A percentile compares a stretch with the other conserved stretches of the same genome.
These are phyloP conservation scores for Lithophane leautieri DNA, from an alignment of 2,888 invertebrate species.

Conservation along the genomic window DNA sequence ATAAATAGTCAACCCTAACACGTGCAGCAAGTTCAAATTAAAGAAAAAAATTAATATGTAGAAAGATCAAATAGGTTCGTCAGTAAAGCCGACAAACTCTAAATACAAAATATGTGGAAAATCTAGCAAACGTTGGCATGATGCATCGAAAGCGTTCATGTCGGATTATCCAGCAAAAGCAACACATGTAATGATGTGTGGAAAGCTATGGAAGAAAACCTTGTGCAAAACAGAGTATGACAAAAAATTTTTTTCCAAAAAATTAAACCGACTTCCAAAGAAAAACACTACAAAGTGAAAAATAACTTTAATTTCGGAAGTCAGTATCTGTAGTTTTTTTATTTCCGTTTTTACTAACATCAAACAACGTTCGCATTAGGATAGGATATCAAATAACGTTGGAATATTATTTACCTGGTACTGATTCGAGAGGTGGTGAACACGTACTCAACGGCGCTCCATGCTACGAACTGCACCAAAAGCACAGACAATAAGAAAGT, in stretches of 20 bases:
- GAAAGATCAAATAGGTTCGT: not conserved
- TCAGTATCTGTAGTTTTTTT: too few relatives aligned
- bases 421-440: slow-evolving; percentile 82
- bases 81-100: not conserved
- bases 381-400: not conserved
- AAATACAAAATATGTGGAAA: not conserved
- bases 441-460: slow-evolving; percentile 79
- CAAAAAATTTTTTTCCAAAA: too few relatives aligned
- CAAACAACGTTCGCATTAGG: not conserved
- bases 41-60: not conserved
- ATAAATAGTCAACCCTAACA: too few relatives aligned
- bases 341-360: too few relatives aligned
- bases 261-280: too few relatives aligned
- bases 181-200: too few relatives aligned
- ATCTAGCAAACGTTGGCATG: not conserved
- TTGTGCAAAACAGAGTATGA: not conserved
- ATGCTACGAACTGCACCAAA: slow-evolving; percentile 77
- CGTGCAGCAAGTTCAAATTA: not conserved
- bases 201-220: not conserved
- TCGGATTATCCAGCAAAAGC: not conserved
- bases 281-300: not conserved
- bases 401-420: slow-evolving; percentile 73
- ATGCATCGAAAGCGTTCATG: not conserved
- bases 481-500: slow-evolving; percentile 71
- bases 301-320: too few relatives aligned